phyloP scores from a whole-genome alignment of 2,113 vertebrate species.

The Macquaria ambigua region DNA sequence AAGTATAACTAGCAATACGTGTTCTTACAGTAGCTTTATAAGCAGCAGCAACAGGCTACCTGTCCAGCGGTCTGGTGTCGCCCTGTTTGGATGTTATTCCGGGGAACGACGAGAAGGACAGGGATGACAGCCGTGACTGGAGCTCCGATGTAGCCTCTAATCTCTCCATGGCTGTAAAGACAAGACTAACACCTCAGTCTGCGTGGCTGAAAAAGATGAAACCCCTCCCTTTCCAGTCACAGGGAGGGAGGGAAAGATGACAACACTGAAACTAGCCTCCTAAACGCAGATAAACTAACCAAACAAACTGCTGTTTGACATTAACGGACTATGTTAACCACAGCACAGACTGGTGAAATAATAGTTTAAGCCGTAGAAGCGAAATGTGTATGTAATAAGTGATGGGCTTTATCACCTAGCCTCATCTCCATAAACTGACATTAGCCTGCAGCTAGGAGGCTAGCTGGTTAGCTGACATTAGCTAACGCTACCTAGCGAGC shows the following conservation, averaged over 20 bases:
- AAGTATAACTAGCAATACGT: not conserved
- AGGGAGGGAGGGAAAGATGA: conserved; percentile 26
- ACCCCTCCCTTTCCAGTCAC: conserved; percentile 60
- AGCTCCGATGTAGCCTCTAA: conserved; percentile 81
- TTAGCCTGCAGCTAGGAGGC: conserved; percentile 27
- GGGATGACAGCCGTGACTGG: conserved; percentile 84
- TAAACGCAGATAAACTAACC: conserved; percentile 5
- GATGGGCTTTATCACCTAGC: not conserved
- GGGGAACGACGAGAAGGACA: conserved; percentile 85
- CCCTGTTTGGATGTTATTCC: conserved; percentile 82
- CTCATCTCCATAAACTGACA: not conserved
- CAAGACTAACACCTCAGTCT: conserved; percentile 67
- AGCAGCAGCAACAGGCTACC: conserved; percentile 77
- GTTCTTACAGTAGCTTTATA: not conserved
- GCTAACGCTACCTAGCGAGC: conserved; percentile 1
- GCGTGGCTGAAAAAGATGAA: conserved; percentile 52
- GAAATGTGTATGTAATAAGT: not conserved
- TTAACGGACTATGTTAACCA: not conserved
- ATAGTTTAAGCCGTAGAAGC: fast-evolving
- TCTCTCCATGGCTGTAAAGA: conserved; percentile 81
- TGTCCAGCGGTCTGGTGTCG: conserved; percentile 73
- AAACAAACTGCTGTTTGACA: not conserved
- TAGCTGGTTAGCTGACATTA: conserved; percentile 30
- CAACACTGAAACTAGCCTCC: not conserved
- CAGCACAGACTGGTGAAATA: not conserved